Base-by-base conservation (phyloP, 2,888 invertebrate genomes). In the Troides helena region DNA sequence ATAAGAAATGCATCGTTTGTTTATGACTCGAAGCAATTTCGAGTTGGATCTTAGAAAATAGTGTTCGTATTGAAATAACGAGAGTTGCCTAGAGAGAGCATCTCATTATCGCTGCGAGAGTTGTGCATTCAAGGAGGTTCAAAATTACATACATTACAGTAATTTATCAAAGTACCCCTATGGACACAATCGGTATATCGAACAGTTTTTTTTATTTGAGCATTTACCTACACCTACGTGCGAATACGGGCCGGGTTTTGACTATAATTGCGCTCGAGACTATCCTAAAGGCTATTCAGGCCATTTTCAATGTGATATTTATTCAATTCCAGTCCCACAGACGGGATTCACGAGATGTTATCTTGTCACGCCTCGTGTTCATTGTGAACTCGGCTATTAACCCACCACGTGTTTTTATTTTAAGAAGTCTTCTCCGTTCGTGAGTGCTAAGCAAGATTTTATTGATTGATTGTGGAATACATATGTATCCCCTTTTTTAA, bases 321-420 rank as follows among this genome's bases (percentile, higher is more conserved):
- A 85, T 86, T 87, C 88, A 86, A 87, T 87, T 87, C 87, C 81
- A 81, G 84, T 85, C 83, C 83, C 80, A 81, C 85, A 82, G 84
- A 81, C 85, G 82, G 85, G 81, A 85, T 81, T 84, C 84, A 81
- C 81, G 82, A 86, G 89, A 91, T 91, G 82, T 85, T 89, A 90
- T 91, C 90, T 87, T 85, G 90, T 91, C 90, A 90, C 90, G 90
- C 86, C 87, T 85, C 81, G 72, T 80, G 83, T 84, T 85, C 83
- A 87, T 85, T 86, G 86, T 86, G 81, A 82, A 85, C 81, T 82
- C 81, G 75, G 80, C 79, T 83, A 79, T 82, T 85, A 85, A 86
- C 82, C 77, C 81, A 53, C 80, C 78, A 76, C 77, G 74, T 77
- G 81, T 80, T 85, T 87, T 85, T 84, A 80, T 84, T 82, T 76